Base-by-base conservation (phyloP, 2,113 vertebrate species). In the Pyxicephalus adspersus region DNA sequence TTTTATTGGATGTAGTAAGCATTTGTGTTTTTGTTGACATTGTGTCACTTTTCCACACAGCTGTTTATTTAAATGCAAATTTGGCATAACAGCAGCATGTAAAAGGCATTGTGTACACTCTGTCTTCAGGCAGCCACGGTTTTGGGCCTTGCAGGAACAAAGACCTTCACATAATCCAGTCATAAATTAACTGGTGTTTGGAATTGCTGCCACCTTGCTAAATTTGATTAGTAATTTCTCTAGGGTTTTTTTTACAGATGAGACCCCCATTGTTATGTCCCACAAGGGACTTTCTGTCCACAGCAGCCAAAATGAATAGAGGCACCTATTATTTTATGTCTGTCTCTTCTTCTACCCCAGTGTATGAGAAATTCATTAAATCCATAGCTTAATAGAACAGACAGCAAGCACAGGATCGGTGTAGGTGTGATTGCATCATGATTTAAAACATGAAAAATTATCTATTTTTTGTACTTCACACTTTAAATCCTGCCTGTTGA, bases 321-420 rank as follows among this genome's bases (percentile, higher is more conserved):
- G 38, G 73, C 11, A 57, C 68, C 86, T 76, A 23, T 22, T 89
- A 6, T 89, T 87, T 22, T 87, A 60, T 88, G 86, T 86, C 63
- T 38, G 34, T 45, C 38, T 45, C 38, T 45, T 45, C 50, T 86
- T 9, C 64, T 80, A 86, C 86, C 77, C 54, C 34, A 84, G 20
- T 55, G 60, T 54, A 25, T 26, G 15, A 85, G 9, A 76, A 60
- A 76, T 86, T 90, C 83, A 85, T 78, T 87, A 85, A 90, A 86
- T 89, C 88, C 91, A 86, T 87, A 80, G 87, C 90, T 85, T 31
- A 84, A 50, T 83, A 68, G 83, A 83, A 86, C 68, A 87, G 78
- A 84, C 86, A 77, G 67, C 87, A 88, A 86, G 83, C 75, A 55
- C 87, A 83, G 22, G 19, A 23, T 19, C 15, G 23, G 52, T 16